Percentiles rank a stretch among this genome's conserved stretches.
Evolutionary conservation across 1,140 invertebrate genomes (phyloP).

Genomic region (Cotesia chilonis): DNA sequence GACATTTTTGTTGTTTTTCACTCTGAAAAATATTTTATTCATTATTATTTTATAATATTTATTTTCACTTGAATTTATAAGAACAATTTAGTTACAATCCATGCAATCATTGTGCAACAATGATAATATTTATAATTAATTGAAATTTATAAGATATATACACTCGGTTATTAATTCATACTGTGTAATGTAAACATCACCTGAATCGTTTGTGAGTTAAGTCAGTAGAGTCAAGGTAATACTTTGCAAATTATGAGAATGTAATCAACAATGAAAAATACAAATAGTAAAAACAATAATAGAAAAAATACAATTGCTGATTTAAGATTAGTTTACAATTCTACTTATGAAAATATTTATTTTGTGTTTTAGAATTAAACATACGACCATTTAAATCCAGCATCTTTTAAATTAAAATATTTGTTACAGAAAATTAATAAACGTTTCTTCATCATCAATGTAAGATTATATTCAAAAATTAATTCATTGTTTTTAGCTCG

Average conservation of each 20-base stretch:
- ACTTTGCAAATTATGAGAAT: not conserved
- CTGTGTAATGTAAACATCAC: no score
- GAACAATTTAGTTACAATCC: not conserved
- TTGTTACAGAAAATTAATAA: no score
- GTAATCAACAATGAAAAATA: not conserved
- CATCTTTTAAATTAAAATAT: no score
- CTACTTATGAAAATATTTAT: no score
- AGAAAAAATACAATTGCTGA: not conserved
- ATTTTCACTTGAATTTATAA: not conserved
- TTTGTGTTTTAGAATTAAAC: no score
- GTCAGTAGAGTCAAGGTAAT: not conserved
- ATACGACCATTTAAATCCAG: no score
- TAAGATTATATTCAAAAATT: no score
- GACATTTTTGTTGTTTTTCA: conserved; percentile 78
- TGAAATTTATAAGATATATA: not conserved
- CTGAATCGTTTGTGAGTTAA: not conserved
- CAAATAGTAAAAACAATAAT: not conserved
- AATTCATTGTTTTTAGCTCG: no score
- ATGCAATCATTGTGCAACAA: not conserved
- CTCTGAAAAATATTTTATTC: conserved; percentile 9
- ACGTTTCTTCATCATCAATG: no score
- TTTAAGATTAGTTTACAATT: not conserved
- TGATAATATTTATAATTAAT: not conserved
- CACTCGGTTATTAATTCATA: not conserved
- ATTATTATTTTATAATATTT: not conserved